These are phyloP conservation scores for Nansenia antarctica DNA, from an alignment of 2,113 vertebrate species.

Conservation along the genomic window DNA sequence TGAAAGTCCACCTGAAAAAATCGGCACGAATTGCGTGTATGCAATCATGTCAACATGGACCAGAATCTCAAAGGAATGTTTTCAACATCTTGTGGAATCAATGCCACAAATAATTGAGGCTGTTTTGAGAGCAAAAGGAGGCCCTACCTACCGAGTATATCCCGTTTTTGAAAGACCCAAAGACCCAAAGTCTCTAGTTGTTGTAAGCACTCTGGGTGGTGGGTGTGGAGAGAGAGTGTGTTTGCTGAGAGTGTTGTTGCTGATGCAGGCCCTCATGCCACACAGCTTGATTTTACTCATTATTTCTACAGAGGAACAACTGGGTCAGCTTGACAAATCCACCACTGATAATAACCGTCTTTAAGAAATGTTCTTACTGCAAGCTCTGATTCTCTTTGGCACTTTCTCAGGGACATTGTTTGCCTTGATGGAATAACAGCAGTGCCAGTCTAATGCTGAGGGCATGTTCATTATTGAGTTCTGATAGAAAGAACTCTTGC, in stretches of 20 bases:
- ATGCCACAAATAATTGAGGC: too few species aligned
- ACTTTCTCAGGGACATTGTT: constrained; percentile 31
- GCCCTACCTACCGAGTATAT: too few species aligned
- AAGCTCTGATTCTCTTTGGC: constrained; percentile 42
- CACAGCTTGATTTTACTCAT: constrained; percentile 28
- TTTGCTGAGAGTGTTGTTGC: constrained; percentile 3
- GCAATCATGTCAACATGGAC: too few species aligned
- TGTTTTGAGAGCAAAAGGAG: too few species aligned
- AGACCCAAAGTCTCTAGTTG: too few species aligned
- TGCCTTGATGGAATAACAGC: constrained; percentile 17
- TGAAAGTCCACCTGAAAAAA: too few species aligned
- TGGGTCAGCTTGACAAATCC: constrained; percentile 67
- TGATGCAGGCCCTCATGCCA: constrained; percentile 38
- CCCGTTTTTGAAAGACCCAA: too few species aligned
- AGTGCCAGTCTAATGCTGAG: constrained; percentile 40
- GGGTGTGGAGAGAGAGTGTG: constrained; percentile 12
- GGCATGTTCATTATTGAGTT: constrained; percentile 34
- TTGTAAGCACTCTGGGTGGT: neutral
- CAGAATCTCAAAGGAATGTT: too few species aligned
- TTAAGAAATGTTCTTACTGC: constrained; percentile 40
- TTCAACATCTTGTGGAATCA: too few species aligned
- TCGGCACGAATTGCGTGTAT: too few species aligned
- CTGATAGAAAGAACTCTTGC: constrained; percentile 23
- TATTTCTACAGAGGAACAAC: constrained; percentile 39
- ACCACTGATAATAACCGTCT: constrained; percentile 42